phyloP scores from a whole-genome alignment of 1,140 invertebrate species.

The Nomia melanderi region DNA sequence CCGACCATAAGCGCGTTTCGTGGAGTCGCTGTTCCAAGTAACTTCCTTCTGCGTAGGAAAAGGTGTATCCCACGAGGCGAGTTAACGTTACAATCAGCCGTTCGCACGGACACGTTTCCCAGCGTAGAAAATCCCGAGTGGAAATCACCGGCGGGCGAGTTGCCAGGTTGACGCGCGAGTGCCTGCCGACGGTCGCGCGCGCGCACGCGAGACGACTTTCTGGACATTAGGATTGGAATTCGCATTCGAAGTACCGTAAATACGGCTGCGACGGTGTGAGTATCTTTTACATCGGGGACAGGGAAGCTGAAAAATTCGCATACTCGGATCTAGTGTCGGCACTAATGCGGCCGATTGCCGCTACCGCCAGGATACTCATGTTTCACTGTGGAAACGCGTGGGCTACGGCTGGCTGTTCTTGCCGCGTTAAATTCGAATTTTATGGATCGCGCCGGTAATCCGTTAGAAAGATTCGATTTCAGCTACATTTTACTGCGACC shows the following conservation, averaged over 20 bases:
- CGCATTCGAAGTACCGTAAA: constrained; percentile 24
- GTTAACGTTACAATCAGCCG: constrained; percentile 8
- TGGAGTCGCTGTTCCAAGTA: not conserved
- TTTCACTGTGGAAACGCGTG: constrained; percentile 32
- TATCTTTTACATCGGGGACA: constrained; percentile 22
- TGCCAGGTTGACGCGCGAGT: not conserved
- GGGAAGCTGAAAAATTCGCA: constrained; percentile 28
- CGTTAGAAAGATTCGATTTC: constrained; percentile 33
- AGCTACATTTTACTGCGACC: not conserved
- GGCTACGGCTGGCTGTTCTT: constrained; percentile 7
- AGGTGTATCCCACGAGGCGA: not conserved
- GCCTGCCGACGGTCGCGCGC: no score
- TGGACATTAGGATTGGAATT: constrained; percentile 30
- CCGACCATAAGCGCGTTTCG: no score
- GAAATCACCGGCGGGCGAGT: constrained; percentile 11
- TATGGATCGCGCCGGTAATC: constrained; percentile 19
- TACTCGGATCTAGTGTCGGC: constrained; percentile 36
- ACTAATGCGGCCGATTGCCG: constrained; percentile 25
- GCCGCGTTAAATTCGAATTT: constrained; percentile 29
- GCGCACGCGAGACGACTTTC: constrained; percentile 16
- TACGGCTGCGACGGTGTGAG: not conserved
- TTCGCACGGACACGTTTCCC: constrained; percentile 14
- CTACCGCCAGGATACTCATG: constrained; percentile 31
- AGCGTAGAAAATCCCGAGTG: not conserved
- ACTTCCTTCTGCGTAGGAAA: not conserved